A percentile compares a stretch with the other conserved stretches of the same genome.
These are phyloP conservation scores for Lutraria lutraria DNA, from an alignment of 2,888 invertebrate genomes.

Conservation along the genomic window DNA sequence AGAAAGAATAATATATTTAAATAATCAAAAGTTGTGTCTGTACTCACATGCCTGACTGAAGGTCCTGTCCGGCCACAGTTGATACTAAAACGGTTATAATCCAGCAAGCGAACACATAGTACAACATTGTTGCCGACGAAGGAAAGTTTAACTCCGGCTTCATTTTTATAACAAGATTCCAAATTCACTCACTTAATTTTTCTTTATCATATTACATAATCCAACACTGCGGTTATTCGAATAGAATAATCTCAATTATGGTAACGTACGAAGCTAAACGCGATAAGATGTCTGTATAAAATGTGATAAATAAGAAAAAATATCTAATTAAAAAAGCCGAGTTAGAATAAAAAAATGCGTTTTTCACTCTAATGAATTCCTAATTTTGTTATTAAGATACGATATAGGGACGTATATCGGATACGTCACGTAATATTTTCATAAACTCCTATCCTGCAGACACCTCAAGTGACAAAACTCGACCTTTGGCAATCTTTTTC, in stretches of 20 bases:
- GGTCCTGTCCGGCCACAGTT: background rate
- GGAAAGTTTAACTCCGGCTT: background rate
- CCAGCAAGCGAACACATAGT: background rate
- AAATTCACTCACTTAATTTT: background rate
- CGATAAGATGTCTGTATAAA: background rate
- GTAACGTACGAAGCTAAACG: background rate
- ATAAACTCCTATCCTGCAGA: background rate
- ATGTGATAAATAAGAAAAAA: background rate
- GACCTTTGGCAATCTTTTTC: conserved; percentile 2
- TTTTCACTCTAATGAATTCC: background rate
- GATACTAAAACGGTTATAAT: background rate
- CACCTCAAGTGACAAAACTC: background rate
- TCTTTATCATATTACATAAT: background rate
- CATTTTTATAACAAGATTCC: background rate
- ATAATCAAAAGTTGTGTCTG: too few relatives aligned
- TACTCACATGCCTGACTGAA: conserved; percentile 8
- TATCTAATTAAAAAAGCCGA: too few relatives aligned
- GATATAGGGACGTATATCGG: background rate
- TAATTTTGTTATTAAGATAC: background rate
- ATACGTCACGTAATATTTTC: background rate
- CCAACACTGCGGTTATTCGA: background rate
- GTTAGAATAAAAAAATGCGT: background rate
- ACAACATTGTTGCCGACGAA: background rate
- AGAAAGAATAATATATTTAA: too few relatives aligned
- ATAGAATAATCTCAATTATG: conserved; percentile 5